Evolutionary conservation across 2,113 vertebrate species (phyloP).

Genomic region (Triplophysa dalaica): DNA sequence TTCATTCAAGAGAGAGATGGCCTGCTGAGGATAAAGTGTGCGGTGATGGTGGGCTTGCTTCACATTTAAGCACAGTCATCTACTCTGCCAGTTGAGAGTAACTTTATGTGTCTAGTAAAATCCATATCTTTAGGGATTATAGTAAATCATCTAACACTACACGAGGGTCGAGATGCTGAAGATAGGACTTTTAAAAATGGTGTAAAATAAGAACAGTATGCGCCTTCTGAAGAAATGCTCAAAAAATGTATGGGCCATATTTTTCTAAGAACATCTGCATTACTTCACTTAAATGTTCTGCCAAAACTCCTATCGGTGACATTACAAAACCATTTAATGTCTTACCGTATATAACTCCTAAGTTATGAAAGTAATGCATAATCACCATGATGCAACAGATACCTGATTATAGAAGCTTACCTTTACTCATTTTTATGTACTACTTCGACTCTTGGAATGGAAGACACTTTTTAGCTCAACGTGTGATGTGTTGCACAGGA

Average conservation of each 20-base stretch:
- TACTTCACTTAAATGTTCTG: no score
- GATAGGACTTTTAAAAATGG: conserved; percentile 16
- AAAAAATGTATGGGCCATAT: not conserved
- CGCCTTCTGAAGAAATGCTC: not conserved
- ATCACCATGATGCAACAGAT: conserved; percentile 32
- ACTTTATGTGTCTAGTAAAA: conserved; percentile 19
- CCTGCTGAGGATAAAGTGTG: conserved; percentile 31
- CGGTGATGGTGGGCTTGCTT: conserved; percentile 21
- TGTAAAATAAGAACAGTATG: conserved; percentile 11
- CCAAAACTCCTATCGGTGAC: not conserved
- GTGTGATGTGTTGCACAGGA: not conserved
- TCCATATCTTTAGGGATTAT: conserved; percentile 22
- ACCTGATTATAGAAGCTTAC: not conserved
- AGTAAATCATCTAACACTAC: conserved; percentile 21
- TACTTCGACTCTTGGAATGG: not conserved
- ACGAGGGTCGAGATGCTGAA: conserved; percentile 34
- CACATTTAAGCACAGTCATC: conserved; percentile 36
- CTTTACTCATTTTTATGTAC: not conserved
- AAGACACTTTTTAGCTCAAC: conserved; percentile 9
- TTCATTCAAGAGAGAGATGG: conserved; percentile 26
- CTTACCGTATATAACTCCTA: not conserved
- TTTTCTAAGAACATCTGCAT: no score
- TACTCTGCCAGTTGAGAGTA: not conserved
- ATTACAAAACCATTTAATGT: not conserved
- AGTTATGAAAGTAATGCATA: not conserved